phyloP scores from a whole-genome alignment of 2,113 vertebrate genomes.

The Stegostoma tigrinum region DNA sequence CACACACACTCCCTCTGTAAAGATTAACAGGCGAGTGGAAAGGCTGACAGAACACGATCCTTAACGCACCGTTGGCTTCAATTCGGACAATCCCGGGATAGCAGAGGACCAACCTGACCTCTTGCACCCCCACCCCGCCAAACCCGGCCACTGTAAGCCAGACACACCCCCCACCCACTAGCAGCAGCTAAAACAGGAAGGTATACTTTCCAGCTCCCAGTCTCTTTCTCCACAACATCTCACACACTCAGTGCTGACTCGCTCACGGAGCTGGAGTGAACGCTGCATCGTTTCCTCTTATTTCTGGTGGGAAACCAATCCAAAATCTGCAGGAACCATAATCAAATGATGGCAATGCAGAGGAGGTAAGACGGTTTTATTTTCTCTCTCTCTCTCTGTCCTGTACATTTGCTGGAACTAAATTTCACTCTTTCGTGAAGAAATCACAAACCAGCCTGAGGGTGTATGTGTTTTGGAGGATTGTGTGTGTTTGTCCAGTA shows the following conservation, averaged over 20 bases:
- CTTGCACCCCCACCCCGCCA: background rate
- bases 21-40: background rate
- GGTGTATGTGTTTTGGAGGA: background rate
- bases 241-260: background rate
- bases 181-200: background rate
- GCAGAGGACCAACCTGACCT: background rate
- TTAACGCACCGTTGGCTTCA: no score
- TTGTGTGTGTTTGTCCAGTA: background rate
- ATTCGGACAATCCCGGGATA: background rate
- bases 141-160: background rate
- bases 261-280: no score
- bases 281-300: no score
- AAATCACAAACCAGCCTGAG: background rate
- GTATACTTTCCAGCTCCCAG: background rate
- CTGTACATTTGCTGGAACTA: background rate
- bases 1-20: background rate
- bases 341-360: background rate
- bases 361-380: background rate
- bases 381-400: background rate
- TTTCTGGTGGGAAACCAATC: no score
- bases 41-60: background rate
- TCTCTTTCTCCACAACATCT: background rate
- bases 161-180: background rate
- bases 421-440: background rate
- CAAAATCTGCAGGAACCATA: background rate